Evolutionary conservation across 92 coral and sea anemone genomes (phyloP).

Genomic region (Palythoa grandis): DNA sequence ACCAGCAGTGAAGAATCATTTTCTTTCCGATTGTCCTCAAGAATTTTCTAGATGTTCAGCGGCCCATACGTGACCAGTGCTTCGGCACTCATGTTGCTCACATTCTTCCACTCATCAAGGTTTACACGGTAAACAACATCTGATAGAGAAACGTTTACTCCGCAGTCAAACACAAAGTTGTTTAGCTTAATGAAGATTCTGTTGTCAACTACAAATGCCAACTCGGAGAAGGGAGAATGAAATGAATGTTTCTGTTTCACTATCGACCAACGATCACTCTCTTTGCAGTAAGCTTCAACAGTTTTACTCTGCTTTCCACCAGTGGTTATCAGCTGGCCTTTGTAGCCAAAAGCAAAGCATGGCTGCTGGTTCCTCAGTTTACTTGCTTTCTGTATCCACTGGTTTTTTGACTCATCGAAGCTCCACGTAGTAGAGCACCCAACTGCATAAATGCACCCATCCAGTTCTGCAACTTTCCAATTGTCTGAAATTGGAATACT

Average conservation of each 20-base stretch:
- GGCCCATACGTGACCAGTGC: too few relatives aligned
- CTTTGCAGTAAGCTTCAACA: constrained; percentile 9
- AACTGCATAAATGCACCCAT: background rate
- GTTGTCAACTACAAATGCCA: background rate
- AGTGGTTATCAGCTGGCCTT: background rate
- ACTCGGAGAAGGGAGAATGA: background rate
- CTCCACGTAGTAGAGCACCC: background rate
- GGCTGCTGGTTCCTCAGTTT: background rate
- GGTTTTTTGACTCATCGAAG: background rate
- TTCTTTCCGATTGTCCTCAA: too few relatives aligned
- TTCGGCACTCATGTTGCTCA: too few relatives aligned
- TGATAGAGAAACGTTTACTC: background rate
- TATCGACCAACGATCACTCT: background rate
- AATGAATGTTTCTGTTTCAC: background rate
- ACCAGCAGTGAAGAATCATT: too few relatives aligned
- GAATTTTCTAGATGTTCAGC: too few relatives aligned
- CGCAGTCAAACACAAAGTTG: background rate
- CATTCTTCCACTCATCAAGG: too few relatives aligned
- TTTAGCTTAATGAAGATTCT: background rate
- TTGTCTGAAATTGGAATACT: background rate
- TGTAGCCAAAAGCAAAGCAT: background rate
- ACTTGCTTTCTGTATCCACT: background rate
- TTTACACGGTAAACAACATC: too few relatives aligned
- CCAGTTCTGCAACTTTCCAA: background rate
- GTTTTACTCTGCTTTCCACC: background rate